Base-by-base conservation (phyloP, 2,797 vertebrate genomes). In the Sebastes jordani region DNA sequence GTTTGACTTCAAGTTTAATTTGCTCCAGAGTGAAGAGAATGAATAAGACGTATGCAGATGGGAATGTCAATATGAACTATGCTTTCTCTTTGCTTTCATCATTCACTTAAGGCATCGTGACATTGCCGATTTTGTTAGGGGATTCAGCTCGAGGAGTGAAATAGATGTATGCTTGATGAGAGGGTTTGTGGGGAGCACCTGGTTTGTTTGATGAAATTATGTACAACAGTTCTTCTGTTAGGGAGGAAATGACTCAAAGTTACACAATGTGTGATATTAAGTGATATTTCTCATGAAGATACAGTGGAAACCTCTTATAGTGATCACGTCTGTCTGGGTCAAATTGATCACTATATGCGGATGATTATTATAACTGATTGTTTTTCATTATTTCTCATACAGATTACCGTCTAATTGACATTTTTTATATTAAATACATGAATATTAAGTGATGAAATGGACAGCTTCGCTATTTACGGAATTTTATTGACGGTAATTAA, bases 1-100 rank as follows among this genome's bases (percentile, higher is more conserved):
- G 68, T 82, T 86, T 46, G 64, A 82, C 83, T 90, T 88, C 73
- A 68, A 72, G 61, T 87, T 74, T 75, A 87, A 87, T 88, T 87
- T 86, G 29, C 71, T 78, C 59, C 71, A 22, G 34, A 55, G 72
- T 18, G 71, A 76, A 86, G 71, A 76, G 65, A 88, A 78, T 14
- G 56, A 86, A 82, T 66, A 74, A 79, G 81, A 81, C 78, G 11
- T 77, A 78, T 90, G 87, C 82, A 90, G 83, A 90, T 82, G 74
- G 54, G 58, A 58, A 71, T 38, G 65, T 76, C 81, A 75, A 76
- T 75, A 73, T 68, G 73, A 71, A 60, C 68, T 67, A 54, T 22
- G 65, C 62, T 82, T 75, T 68, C 66, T 38, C 55, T 76, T 67
- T 66, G 55, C 78, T 82, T 82, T 86, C 58, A 82, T 83, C 52